Conservation (phyloP, 2,797 vertebrate species). For the Lophius americanus region DNA sequence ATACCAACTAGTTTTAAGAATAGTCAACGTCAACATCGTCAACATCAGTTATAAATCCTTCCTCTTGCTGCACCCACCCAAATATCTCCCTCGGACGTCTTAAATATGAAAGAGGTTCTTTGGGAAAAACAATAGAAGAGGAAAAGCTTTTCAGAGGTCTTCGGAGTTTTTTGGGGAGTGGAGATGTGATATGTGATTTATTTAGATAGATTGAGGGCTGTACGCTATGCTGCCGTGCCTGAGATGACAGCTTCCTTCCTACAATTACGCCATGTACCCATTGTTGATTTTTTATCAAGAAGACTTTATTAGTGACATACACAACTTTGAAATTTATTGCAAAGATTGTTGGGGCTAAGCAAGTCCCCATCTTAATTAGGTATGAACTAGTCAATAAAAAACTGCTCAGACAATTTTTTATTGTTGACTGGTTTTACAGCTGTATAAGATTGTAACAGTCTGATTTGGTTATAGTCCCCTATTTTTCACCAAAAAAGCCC, state of each 20-base stretch:
- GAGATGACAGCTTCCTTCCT: slow-evolving; percentile 44
- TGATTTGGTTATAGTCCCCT: too few species aligned
- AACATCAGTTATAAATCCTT: slow-evolving; percentile 39
- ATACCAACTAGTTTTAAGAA: too few species aligned
- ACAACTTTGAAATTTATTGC: slow-evolving; percentile 20
- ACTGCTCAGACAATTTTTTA: neutral
- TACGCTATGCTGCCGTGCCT: slow-evolving; percentile 10
- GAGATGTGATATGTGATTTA: slow-evolving; percentile 56
- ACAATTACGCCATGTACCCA: slow-evolving; percentile 53
- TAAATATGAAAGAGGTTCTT: slow-evolving; percentile 37
- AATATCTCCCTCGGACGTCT: slow-evolving; percentile 47
- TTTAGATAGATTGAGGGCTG: slow-evolving; percentile 20
- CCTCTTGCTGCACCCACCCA: slow-evolving; percentile 16
- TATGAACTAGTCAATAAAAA: slow-evolving; percentile 23
- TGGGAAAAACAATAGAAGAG: slow-evolving; percentile 16
- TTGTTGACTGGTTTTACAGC: neutral
- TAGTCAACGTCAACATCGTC: too few species aligned
- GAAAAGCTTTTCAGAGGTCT: slow-evolving; percentile 33
- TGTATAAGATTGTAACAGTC: neutral
- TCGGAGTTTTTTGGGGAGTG: slow-evolving; percentile 23
- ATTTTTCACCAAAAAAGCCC: too few species aligned
- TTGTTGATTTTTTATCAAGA: slow-evolving; percentile 53
- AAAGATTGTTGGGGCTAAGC: slow-evolving; percentile 37
- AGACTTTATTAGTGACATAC: slow-evolving; percentile 37
- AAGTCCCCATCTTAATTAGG: slow-evolving; percentile 41